Evolutionary conservation across 2,888 invertebrate genomes (phyloP).

Genomic region (Brachylomia viminalis): DNA sequence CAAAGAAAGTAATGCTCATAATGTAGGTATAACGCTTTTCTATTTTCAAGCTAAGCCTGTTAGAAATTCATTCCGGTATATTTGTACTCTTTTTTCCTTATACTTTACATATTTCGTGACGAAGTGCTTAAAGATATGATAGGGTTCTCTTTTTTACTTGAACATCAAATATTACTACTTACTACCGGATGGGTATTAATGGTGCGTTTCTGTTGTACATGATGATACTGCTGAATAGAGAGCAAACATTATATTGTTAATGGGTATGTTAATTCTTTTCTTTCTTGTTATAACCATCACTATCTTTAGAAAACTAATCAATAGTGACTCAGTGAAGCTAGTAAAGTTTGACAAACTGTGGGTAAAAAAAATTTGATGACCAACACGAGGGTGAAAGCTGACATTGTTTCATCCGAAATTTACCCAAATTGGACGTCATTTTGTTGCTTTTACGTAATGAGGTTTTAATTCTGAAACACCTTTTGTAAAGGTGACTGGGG

Average conservation of each 20-base stretch:
- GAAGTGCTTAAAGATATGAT: constrained; percentile 47
- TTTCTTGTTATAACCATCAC: neutral
- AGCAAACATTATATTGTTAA: constrained; percentile 3
- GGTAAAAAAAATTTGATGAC: constrained; percentile 42
- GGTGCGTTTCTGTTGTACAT: constrained; percentile 31
- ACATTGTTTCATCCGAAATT: constrained; percentile 70
- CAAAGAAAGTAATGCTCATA: constrained; percentile 65
- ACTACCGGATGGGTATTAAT: constrained; percentile 47
- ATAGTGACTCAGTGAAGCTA: neutral
- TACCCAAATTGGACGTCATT: constrained; percentile 69
- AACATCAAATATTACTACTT: constrained; percentile 44
- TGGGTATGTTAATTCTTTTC: constrained; percentile 15
- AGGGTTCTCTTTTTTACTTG: constrained; percentile 33
- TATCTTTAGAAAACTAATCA: neutral
- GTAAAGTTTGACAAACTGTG: constrained; percentile 31
- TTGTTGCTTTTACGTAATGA: constrained; percentile 71
- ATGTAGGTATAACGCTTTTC: constrained; percentile 62
- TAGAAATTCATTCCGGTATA: constrained; percentile 61
- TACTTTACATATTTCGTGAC: constrained; percentile 51
- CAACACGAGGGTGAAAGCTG: constrained; percentile 67
- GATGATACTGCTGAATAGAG: constrained; percentile 53
- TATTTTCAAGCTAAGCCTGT: constrained; percentile 61
- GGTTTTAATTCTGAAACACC: constrained; percentile 73
- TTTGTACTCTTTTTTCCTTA: constrained; percentile 44
- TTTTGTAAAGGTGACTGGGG: constrained; percentile 65